Base-by-base conservation (phyloP, 2,113 vertebrate species). In the Irena cyanogastra region DNA sequence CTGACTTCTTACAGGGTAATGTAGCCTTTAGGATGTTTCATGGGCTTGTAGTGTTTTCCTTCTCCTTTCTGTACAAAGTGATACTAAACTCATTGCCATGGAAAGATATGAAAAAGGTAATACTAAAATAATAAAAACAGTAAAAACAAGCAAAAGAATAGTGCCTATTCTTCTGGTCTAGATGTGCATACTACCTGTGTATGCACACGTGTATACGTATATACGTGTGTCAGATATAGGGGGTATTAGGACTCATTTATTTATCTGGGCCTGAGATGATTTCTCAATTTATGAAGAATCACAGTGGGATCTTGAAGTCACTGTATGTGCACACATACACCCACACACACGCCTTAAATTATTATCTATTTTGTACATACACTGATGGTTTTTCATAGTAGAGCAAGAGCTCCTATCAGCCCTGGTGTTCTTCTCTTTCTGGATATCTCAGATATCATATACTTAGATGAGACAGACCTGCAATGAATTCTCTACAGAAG, bases 191-290 rank as follows among this genome's bases (percentile, higher is more conserved):
- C 5, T 42, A 20, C 3, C 3, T 12, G 35, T 5, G 6, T 8
- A 3, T 54, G 26, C 2, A 7, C 6, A 33, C 2, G 5, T 15
- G 1, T 15, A 72, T 2, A 31, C 39, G 66, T 5, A 11, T 35
- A 63, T 41, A 41, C n/a, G n/a, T n/a, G n/a, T 2, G 10, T 15
- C 31, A 90, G 22, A 52, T 41, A 23, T 3, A 54, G 5, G 5
- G 12, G 49, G 3, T 42, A 30, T 39, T 59, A 61, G 26, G 26
- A 74, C 64, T 72, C 0, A 17, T 49, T 54, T 53, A 35, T 77
- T 28, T 77, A 52, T 44, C 66, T 57, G 52, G 20, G 41, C 6
- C 28, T 71, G 41, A 89, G 21, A 66, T 27, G 9, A 61, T 21
- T 77, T 88, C 42, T 80, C 17, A 61, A 22, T n/a, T 6, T 44